phyloP scores from a whole-genome alignment of 1,140 invertebrate genomes.

The Musca vetustissima region DNA sequence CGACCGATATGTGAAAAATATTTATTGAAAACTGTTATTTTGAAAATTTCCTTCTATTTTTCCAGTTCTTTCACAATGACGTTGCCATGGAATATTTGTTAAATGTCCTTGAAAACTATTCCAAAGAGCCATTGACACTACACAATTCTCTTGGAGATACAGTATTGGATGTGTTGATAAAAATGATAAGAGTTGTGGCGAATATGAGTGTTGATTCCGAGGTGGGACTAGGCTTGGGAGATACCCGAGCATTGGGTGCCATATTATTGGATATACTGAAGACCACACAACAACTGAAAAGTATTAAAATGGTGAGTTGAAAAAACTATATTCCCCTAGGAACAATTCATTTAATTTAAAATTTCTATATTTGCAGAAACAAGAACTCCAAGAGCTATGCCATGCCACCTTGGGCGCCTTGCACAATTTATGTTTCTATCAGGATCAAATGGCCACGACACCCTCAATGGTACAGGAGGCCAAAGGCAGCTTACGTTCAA shows the following conservation, averaged over 20 bases:
- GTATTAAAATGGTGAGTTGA: constrained; percentile 25
- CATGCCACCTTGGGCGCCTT: constrained; percentile 52
- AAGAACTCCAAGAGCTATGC: constrained; percentile 47
- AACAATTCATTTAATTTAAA: not conserved
- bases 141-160: constrained; percentile 36
- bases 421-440: constrained; percentile 54
- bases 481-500: constrained; percentile 41
- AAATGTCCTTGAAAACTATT: constrained; percentile 43
- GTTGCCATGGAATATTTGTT: constrained; percentile 55
- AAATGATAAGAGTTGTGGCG: constrained; percentile 69
- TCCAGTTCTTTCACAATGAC: constrained; percentile 53
- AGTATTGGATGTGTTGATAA: constrained; percentile 56
- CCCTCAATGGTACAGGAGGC: constrained; percentile 28
- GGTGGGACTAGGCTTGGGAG: constrained; percentile 63
- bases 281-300: constrained; percentile 30
- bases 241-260: constrained; percentile 46
- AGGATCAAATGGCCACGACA: constrained; percentile 38
- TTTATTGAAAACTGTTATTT: no score
- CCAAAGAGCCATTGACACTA: constrained; percentile 33
- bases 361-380: constrained; percentile 17
- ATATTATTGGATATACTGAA: constrained; percentile 40
- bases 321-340: not conserved
- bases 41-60: not conserved
- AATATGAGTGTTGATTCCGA: constrained; percentile 73
- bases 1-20: no score